phyloP scores from a whole-genome alignment of 35 echinoderm and acorn worm genomes.

The Lytechinus variegatus region DNA sequence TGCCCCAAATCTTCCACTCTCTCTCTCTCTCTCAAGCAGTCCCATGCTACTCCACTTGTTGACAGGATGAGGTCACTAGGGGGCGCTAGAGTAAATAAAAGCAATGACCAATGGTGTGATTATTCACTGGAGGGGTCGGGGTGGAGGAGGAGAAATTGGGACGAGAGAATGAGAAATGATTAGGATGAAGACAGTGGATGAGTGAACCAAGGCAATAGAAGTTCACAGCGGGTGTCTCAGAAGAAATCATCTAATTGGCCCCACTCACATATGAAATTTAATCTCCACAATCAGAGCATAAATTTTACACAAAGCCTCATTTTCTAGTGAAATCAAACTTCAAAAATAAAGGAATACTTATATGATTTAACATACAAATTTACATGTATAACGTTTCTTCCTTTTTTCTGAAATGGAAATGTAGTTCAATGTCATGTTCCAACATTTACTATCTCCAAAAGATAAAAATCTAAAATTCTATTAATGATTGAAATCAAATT shows the following conservation, averaged over 20 bases:
- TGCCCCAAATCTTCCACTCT: not conserved
- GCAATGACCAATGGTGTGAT: not conserved
- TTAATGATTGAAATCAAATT: too few species aligned
- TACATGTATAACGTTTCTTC: too few species aligned
- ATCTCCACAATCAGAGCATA: not conserved
- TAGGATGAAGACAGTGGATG: not conserved
- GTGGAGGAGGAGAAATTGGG: not conserved
- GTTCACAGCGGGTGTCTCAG: slow-evolving; percentile 7
- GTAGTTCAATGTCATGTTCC: too few species aligned
- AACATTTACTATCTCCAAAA: too few species aligned
- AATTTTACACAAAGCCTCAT: too few species aligned
- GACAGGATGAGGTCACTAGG: not conserved
- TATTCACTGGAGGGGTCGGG: not conserved
- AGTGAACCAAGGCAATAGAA: not conserved
- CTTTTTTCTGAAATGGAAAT: too few species aligned
- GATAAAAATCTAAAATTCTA: too few species aligned
- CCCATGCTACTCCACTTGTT: not conserved
- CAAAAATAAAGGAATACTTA: too few species aligned
- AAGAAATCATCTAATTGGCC: not conserved
- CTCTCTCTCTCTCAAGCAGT: not conserved
- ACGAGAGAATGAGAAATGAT: not conserved
- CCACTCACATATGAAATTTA: not conserved
- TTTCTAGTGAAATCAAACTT: too few species aligned
- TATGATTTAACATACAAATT: too few species aligned
- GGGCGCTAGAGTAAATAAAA: not conserved